Evolutionary conservation across 92 coral and sea anemone genomes (phyloP).

Genomic region (Phymanthus crucifer): DNA sequence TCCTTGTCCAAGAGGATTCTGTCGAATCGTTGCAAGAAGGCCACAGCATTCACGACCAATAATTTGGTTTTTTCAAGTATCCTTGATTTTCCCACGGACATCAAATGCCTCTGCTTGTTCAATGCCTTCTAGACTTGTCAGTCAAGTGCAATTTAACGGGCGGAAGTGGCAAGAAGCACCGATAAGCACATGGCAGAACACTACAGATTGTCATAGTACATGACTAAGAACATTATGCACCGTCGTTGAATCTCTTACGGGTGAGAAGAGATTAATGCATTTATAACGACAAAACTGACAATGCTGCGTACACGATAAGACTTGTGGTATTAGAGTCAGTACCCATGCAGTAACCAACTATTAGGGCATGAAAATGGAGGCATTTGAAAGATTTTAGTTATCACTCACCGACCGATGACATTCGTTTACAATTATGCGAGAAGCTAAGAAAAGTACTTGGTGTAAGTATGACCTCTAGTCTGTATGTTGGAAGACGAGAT

Average conservation of each 20-base stretch:
- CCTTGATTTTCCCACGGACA: constrained; percentile 3
- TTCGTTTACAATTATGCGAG: constrained; percentile 17
- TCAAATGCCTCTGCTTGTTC: not conserved
- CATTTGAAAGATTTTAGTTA: not conserved
- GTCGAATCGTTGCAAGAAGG: too few species aligned
- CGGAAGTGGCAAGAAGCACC: constrained; percentile 25
- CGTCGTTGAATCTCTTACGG: not conserved
- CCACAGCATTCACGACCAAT: not conserved
- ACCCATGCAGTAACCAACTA: not conserved
- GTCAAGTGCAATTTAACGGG: constrained; percentile 28
- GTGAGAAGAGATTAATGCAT: not conserved
- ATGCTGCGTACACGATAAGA: not conserved
- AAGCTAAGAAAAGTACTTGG: not conserved
- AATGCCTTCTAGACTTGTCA: constrained; percentile 16
- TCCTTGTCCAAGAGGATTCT: too few species aligned
- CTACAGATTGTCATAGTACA: not conserved
- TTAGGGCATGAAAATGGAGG: not conserved
- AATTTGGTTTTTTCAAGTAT: not conserved
- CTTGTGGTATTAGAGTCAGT: not conserved
- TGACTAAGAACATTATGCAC: not conserved
- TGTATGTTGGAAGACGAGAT: not conserved
- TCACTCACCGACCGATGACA: constrained; percentile 13
- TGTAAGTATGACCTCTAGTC: constrained; percentile 12
- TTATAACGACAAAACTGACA: not conserved
- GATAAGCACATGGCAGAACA: constrained; percentile 28